These are phyloP conservation scores for Hetaerina titia DNA, from an alignment of 2,888 invertebrate species.

Conservation along the genomic window DNA sequence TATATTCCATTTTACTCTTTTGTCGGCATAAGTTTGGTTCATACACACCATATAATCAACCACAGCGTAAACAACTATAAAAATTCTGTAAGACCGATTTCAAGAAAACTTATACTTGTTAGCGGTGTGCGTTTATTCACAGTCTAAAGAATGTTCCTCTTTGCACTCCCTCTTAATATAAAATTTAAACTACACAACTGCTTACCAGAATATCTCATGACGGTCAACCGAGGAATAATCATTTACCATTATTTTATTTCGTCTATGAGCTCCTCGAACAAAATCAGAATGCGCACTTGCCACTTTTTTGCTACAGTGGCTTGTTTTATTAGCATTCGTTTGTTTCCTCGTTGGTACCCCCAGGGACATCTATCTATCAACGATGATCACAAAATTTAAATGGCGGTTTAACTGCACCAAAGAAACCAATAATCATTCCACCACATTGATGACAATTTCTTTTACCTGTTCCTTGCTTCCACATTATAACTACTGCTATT, in stretches of 20 bases:
- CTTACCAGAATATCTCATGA: neutral
- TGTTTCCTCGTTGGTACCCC: neutral
- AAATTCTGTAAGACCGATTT: neutral
- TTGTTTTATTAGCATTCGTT: constrained; percentile 24
- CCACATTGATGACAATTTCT: no score
- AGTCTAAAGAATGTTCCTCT: neutral
- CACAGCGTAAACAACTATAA: neutral
- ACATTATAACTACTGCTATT: no score
- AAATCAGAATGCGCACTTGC: constrained; percentile 39
- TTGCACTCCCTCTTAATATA: neutral
- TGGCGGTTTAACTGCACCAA: no score
- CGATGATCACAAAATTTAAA: neutral
- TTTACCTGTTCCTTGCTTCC: no score
- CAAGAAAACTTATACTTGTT: neutral
- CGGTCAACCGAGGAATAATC: neutral
- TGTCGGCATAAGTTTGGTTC: neutral
- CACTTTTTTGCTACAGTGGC: constrained; percentile 45
- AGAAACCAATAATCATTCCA: no score
- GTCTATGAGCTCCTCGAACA: neutral
- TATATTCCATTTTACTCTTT: constrained; percentile 79
- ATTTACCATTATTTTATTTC: neutral
- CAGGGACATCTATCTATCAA: neutral
- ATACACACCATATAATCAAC: neutral
- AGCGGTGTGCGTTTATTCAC: neutral
- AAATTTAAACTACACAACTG: neutral